Percentiles rank a stretch among this genome's conserved stretches.
Evolutionary conservation across 2,888 invertebrate species (phyloP).

Genomic region (Caenorhabditis sp.): DNA sequence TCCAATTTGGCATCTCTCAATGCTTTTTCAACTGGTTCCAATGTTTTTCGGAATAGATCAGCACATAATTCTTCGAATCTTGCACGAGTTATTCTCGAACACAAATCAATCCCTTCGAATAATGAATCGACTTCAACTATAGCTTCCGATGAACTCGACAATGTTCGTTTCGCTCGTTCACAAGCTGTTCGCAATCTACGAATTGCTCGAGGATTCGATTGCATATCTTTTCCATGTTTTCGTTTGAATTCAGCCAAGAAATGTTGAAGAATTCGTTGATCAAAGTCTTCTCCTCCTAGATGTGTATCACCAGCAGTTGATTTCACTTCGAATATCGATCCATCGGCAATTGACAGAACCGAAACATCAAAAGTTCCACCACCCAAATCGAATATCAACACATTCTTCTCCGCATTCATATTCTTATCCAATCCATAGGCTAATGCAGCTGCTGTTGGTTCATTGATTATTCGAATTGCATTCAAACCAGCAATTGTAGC

Average conservation of each 20-base stretch:
- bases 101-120: slow-evolving; percentile 93
- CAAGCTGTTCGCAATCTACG: slow-evolving; percentile 90
- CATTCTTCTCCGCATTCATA: slow-evolving; percentile 54
- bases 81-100: slow-evolving; percentile 92
- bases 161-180: slow-evolving; percentile 77
- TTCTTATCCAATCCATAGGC: slow-evolving; percentile 79
- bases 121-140: slow-evolving; percentile 89
- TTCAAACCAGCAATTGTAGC: slow-evolving; percentile 73
- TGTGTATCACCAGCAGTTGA: slow-evolving; percentile 81
- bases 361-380: slow-evolving; percentile 75
- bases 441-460: slow-evolving; percentile 78
- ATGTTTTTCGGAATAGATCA: slow-evolving; percentile 91
- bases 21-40: slow-evolving; percentile 96
- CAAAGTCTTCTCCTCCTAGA: slow-evolving; percentile 62
- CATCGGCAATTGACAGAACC: slow-evolving; percentile 54
- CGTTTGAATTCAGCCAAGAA: slow-evolving; percentile 72
- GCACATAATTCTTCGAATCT: slow-evolving; percentile 95
- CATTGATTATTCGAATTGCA: slow-evolving; percentile 73
- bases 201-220: slow-evolving; percentile 85
- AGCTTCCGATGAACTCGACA: slow-evolving; percentile 75
- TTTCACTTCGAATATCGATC: slow-evolving; percentile 52
- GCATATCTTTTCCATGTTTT: slow-evolving; percentile 70
- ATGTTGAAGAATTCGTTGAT: slow-evolving; percentile 69
- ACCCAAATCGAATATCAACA: slow-evolving; percentile 70
- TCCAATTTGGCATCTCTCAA: slow-evolving; percentile 94